phyloP scores from a whole-genome alignment of 2,113 vertebrate species.

The Odocoileus virginianus region DNA sequence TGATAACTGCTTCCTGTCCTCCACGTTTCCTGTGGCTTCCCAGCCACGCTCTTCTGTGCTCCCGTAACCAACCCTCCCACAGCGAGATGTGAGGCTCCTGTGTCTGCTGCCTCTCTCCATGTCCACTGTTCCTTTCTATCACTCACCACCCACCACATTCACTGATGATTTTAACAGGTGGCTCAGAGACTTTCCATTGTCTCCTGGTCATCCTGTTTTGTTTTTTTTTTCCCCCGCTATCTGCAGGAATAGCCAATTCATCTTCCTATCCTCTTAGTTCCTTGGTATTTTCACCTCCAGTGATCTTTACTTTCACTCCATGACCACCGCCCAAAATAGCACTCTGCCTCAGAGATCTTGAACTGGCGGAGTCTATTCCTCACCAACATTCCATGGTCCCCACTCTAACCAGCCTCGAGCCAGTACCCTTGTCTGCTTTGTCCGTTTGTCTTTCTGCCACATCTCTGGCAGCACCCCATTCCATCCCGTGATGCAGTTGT shows the following conservation, averaged over 20 bases:
- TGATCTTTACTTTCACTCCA: neutral
- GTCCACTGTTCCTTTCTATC: neutral
- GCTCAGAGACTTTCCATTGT: neutral
- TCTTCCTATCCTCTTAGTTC: neutral
- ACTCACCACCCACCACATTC: neutral
- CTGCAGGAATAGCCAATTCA: neutral
- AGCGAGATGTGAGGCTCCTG: rapidly evolving
- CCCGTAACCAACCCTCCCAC: neutral
- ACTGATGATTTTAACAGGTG: neutral
- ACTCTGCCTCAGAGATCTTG: neutral
- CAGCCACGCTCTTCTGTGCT: neutral
- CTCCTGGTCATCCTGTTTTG: neutral
- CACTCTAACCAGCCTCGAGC: neutral
- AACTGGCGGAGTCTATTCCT: neutral
- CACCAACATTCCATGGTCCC: neutral
- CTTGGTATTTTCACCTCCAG: neutral
- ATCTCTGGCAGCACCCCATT: neutral
- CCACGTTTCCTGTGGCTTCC: neutral
- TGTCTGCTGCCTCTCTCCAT: neutral
- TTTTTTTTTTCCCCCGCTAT: neutral
- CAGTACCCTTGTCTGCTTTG: neutral
- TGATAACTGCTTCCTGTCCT: neutral
- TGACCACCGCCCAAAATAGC: neutral
- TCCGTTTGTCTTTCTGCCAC: neutral
- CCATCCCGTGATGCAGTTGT: neutral